These are phyloP conservation scores for Lophochroa leadbeateri DNA, from an alignment of 2,113 vertebrate species.

Conservation along the genomic window DNA sequence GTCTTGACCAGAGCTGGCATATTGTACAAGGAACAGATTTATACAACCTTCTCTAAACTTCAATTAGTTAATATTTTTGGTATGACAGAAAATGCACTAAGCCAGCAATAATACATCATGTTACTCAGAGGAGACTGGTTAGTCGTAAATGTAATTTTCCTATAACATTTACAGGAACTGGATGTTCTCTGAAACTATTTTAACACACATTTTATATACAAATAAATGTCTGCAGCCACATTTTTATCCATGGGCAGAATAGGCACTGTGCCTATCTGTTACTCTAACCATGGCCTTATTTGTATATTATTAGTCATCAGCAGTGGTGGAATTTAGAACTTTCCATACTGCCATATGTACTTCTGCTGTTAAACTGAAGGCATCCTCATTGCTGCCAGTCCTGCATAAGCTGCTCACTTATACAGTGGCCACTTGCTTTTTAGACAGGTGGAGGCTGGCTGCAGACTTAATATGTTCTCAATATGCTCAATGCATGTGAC, in stretches of 20 bases:
- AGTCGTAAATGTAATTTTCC: constrained; percentile 74
- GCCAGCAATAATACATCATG: constrained; percentile 71
- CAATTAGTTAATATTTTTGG: constrained; percentile 73
- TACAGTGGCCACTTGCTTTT: neutral
- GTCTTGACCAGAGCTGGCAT: constrained; percentile 12
- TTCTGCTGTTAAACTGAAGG: neutral
- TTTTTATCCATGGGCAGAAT: constrained; percentile 11
- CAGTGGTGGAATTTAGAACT: neutral
- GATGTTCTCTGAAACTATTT: constrained; percentile 70
- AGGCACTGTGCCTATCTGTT: neutral
- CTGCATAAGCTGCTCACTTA: neutral
- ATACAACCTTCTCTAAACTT: neutral
- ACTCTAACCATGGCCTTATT: neutral
- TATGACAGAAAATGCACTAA: constrained; percentile 59
- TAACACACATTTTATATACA: constrained; percentile 38
- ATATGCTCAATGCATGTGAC: neutral
- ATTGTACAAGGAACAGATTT: neutral
- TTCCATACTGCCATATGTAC: neutral
- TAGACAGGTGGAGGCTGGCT: neutral
- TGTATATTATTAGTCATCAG: neutral
- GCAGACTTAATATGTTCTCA: neutral
- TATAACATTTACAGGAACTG: constrained; percentile 74
- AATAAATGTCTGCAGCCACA: neutral
- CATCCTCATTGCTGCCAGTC: neutral
- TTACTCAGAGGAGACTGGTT: constrained; percentile 59